These are phyloP conservation scores for Oscarella lobularis DNA, from an alignment of 37 sponge, comb jelly and placozoan genomes.

Conservation along the genomic window DNA sequence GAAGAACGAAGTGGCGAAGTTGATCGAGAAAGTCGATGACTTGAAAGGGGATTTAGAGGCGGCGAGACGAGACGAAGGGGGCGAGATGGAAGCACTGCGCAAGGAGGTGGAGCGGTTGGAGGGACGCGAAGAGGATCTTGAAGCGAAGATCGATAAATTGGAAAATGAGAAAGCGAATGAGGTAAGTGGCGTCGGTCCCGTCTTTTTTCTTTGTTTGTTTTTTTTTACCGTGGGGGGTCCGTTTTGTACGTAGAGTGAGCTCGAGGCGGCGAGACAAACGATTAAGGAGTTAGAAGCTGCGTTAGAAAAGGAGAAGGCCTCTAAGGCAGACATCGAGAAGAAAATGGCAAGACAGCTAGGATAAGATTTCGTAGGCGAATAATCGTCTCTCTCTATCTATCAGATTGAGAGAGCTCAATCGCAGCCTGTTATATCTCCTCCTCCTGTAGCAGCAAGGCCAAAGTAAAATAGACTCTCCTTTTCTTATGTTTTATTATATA, in stretches of 20 bases:
- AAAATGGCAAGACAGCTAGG: too few relatives aligned
- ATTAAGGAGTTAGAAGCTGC: background rate
- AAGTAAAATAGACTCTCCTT: too few relatives aligned
- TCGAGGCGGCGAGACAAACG: background rate
- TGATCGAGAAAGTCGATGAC: too few relatives aligned
- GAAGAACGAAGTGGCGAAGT: too few relatives aligned
- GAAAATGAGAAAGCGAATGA: background rate
- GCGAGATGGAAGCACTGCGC: background rate
- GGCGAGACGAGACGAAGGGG: background rate
- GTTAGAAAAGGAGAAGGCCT: background rate
- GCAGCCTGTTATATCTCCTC: too few relatives aligned
- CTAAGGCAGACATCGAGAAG: background rate
- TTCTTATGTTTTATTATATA: too few relatives aligned
- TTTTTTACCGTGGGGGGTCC: background rate
- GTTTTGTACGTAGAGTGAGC: background rate
- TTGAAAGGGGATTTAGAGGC: background rate
- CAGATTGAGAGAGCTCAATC: too few relatives aligned
- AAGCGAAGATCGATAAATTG: background rate
- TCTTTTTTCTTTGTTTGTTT: background rate
- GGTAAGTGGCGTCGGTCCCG: background rate
- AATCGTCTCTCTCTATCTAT: too few relatives aligned
- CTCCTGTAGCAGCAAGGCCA: too few relatives aligned
- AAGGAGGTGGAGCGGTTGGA: background rate
- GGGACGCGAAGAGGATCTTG: background rate
- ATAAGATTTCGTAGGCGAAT: too few relatives aligned